phyloP scores from a whole-genome alignment of 2,113 vertebrate species.

The Tupaia tana region DNA sequence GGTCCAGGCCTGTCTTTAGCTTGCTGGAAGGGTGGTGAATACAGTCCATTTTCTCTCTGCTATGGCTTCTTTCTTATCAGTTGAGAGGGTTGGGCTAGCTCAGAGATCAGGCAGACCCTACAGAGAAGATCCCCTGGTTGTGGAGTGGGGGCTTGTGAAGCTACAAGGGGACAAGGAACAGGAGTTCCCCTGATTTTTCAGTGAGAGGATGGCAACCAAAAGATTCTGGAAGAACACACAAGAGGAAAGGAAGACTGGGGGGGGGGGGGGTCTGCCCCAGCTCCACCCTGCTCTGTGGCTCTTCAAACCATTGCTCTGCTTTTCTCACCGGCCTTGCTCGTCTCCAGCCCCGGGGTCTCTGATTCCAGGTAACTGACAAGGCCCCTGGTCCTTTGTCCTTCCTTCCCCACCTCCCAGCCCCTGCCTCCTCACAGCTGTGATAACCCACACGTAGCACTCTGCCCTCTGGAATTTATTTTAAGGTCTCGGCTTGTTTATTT shows the following conservation, averaged over 20 bases:
- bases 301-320: background rate
- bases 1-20: background rate
- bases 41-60: conserved; percentile 21
- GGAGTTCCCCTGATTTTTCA: background rate
- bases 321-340: background rate
- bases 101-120: background rate
- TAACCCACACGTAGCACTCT: conserved; percentile 87
- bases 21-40: background rate
- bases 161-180: background rate
- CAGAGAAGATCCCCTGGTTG: background rate
- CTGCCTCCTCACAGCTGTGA: conserved; percentile 74
- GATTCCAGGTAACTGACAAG: conserved; percentile 1
- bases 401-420: conserved; percentile 56
- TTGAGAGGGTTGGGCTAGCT: background rate
- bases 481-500: conserved; percentile 88
- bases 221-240: background rate
- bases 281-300: background rate
- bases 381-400: conserved; percentile 64
- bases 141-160: background rate
- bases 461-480: conserved; percentile 87
- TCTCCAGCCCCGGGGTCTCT: background rate
- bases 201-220: background rate
- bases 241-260: background rate
- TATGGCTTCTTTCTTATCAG: background rate
- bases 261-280: background rate